Base-by-base conservation (phyloP, 64 coral and sea anemone species). In the Porites australiensis region DNA sequence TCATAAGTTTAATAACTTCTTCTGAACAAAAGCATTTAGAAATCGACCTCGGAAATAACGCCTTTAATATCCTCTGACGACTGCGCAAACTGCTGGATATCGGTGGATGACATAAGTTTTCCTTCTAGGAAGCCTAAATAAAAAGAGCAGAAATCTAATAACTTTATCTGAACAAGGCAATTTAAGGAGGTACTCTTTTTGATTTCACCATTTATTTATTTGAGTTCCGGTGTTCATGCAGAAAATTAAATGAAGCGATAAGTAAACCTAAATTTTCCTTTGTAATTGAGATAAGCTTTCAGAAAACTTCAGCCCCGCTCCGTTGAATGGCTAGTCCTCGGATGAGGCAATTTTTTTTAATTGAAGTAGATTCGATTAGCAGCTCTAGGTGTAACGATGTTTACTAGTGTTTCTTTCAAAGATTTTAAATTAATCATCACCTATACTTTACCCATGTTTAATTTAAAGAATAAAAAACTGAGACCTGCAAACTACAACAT, bases 51-150 rank as follows among this genome's bases (percentile, higher is more conserved):
- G 81, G 81, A 84, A 84, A 69, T 84, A 64, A 84, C 44, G n/a
- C 62, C 62, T 84, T 84, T 84, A 84, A 84, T 84, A 84, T 84
- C 81, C 81, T 84, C 81, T 67, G 78, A 68, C 46, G 61, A 11
- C 4, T 46, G 10, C 67, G 63, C 14, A 44, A 84, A 46, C 81
- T 84, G 81, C 63, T 68, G 81, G 81, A 84, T 49, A 84, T 76
- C 47, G 4, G 73, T 12, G 70, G 44, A 14, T 76, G 69, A 84
- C 67, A 49, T 45, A 70, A 19, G 46, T 20, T 84, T 84, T 51
- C 52, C 63, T 68, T 51, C 16, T 68, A 84, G 49, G 45, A 68
- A 61, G 55, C 54, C 37, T 55, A 44, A 80, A 78, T 47, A 84
- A 84, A 69, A 68, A 68, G 37, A 84, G 46, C 44, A 19, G 49